phyloP scores from a whole-genome alignment of 2,797 vertebrate species.

The Chromobotia macracanthus region DNA sequence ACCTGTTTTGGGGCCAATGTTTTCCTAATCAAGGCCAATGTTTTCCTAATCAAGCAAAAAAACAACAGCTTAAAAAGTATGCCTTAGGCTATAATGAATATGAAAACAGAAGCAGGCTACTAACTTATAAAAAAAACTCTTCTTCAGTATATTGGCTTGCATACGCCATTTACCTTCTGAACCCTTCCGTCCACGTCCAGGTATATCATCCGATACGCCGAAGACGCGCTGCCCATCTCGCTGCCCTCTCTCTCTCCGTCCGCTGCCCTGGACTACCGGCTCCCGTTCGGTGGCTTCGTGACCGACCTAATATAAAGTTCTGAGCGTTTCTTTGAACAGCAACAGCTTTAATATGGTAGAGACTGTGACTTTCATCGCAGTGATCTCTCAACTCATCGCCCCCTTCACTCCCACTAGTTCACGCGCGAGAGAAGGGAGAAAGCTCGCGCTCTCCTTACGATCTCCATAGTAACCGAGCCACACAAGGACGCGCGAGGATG shows the following conservation, averaged over 20 bases:
- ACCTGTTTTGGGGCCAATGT: background rate
- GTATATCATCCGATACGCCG: slow-evolving; percentile 76
- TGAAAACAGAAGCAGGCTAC: background rate
- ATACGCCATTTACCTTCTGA: slow-evolving; percentile 71
- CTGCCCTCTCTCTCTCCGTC: slow-evolving; percentile 18
- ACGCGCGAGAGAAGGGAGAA: slow-evolving; percentile 18
- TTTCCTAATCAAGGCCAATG: background rate
- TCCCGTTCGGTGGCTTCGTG: background rate
- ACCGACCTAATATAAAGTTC: slow-evolving; percentile 10
- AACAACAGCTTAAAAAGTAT: background rate
- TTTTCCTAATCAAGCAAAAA: background rate
- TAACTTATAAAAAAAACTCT: background rate
- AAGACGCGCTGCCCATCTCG: slow-evolving; percentile 76
- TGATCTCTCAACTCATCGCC: slow-evolving; percentile 48
- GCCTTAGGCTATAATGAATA: background rate
- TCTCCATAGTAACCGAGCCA: slow-evolving; percentile 53
- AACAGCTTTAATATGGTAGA: slow-evolving; percentile 6
- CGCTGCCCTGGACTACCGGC: slow-evolving; percentile 19
- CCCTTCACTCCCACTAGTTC: slow-evolving; percentile 49
- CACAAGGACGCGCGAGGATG: slow-evolving; percentile 46
- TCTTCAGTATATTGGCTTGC: too few species aligned
- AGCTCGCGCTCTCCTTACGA: slow-evolving; percentile 20
- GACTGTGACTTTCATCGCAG: slow-evolving; percentile 32
- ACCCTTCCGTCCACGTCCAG: slow-evolving; percentile 76
- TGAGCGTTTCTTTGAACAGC: background rate